Conservation (phyloP, 2,888 invertebrate genomes). For the Eulithis testata region DNA sequence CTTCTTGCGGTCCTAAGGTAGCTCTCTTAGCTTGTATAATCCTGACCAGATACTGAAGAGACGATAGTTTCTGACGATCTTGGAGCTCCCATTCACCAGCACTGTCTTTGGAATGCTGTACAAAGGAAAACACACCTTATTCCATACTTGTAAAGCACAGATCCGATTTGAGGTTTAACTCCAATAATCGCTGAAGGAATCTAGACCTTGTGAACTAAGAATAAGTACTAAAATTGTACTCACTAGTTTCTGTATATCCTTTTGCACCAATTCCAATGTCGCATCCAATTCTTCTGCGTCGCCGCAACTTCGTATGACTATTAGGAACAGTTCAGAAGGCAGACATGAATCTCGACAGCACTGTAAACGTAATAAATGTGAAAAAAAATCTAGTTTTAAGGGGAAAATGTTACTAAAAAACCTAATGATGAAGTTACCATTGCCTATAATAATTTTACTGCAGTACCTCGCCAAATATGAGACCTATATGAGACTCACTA, state of each 20-base stretch:
- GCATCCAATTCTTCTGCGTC: slow-evolving; percentile 93
- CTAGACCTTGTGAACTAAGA: background rate
- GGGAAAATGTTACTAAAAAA: too few species aligned
- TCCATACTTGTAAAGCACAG: background rate
- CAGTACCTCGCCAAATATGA: too few species aligned
- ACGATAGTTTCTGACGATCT: slow-evolving; percentile 94
- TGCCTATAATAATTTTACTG: too few species aligned
- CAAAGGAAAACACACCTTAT: slow-evolving; percentile 22
- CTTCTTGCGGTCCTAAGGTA: slow-evolving; percentile 77
- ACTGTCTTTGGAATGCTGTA: slow-evolving; percentile 91
- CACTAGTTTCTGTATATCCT: slow-evolving; percentile 91
- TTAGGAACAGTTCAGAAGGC: slow-evolving; percentile 93
- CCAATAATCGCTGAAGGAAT: too few species aligned
- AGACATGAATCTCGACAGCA: slow-evolving; percentile 90
- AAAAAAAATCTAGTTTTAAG: slow-evolving; percentile 6
- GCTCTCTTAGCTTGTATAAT: slow-evolving; percentile 87
- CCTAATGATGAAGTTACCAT: too few species aligned
- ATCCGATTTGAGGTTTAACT: too few species aligned
- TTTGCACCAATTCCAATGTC: slow-evolving; percentile 90
- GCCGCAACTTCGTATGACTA: slow-evolving; percentile 91
- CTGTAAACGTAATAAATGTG: slow-evolving; percentile 76
- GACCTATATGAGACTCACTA: too few species aligned
- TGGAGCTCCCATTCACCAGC: slow-evolving; percentile 93
- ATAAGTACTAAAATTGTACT: slow-evolving; percentile 44
- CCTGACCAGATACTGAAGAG: slow-evolving; percentile 91